Evolutionary conservation across 2,113 vertebrate species (phyloP).

Genomic region (Aphyosemion australe): DNA sequence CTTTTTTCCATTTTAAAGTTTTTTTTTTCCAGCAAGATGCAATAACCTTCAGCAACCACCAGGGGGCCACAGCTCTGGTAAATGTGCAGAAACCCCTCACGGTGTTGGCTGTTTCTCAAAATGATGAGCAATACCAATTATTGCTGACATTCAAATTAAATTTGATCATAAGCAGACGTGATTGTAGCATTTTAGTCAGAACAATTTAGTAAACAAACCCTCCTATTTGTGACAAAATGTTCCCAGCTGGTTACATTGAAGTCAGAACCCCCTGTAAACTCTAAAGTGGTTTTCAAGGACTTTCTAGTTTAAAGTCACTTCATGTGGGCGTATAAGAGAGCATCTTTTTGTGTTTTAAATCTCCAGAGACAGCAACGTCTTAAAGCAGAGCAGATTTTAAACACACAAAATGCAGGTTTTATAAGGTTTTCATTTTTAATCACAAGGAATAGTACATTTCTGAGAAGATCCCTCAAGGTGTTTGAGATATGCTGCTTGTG

Average conservation of each 20-base stretch:
- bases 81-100: slow-evolving; percentile 7
- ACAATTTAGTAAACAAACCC: slow-evolving; percentile 1
- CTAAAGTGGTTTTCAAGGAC: neutral
- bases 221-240: neutral
- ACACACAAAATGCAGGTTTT: neutral
- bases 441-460: neutral
- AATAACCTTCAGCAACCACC: no score
- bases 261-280: neutral
- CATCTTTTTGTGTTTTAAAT: neutral
- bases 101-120: slow-evolving; percentile 13
- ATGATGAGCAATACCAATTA: slow-evolving; percentile 4
- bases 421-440: slow-evolving; percentile 1
- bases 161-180: neutral
- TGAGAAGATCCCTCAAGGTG: neutral
- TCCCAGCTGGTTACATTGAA: neutral
- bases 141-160: neutral
- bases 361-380: no score
- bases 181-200: neutral
- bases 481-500: neutral
- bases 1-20: no score
- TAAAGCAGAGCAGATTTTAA: neutral
- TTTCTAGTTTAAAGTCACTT: neutral
- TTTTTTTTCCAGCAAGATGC: no score
- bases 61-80: neutral
- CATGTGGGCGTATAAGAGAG: neutral